Evolutionary conservation across 92 coral and sea anemone species (phyloP).

Genomic region (Palythoa grandiflora): DNA sequence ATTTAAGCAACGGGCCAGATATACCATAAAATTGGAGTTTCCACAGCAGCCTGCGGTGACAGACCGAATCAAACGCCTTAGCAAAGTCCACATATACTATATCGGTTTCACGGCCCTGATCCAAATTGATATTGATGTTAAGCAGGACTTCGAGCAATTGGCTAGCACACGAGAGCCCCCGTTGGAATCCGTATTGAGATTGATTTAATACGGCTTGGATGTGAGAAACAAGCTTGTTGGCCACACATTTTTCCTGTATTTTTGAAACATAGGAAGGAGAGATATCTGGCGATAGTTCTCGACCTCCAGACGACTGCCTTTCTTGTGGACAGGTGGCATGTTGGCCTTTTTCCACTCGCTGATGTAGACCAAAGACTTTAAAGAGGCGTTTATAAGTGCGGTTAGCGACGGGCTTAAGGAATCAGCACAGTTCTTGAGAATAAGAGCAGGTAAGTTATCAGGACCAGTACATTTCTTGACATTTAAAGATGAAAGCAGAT

Average conservation of each 20-base stretch:
- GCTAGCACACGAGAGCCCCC: constrained; percentile 28
- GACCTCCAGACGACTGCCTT: constrained; percentile 49
- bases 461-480: constrained; percentile 65
- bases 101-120: constrained; percentile 58
- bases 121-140: constrained; percentile 24
- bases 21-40: constrained; percentile 54
- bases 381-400: constrained; percentile 51
- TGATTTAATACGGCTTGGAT: too few relatives aligned
- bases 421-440: constrained; percentile 59
- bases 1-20: constrained; percentile 49
- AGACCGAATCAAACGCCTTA: constrained; percentile 9
- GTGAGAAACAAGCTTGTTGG: too few relatives aligned
- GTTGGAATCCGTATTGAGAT: too few relatives aligned
- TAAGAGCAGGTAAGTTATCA: constrained; percentile 56
- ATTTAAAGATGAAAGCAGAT: constrained; percentile 43
- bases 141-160: constrained; percentile 65
- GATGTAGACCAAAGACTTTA: constrained; percentile 47
- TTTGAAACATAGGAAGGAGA: constrained; percentile 57
- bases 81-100: constrained; percentile 47
- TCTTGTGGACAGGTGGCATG: constrained; percentile 63
- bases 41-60: constrained; percentile 53
- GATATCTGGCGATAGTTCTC: constrained; percentile 64
- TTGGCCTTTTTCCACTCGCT: constrained; percentile 65
- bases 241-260: not conserved
- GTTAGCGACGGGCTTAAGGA: constrained; percentile 58